phyloP scores from a whole-genome alignment of 2,797 vertebrate genomes.

The Brachyrhaphis roseni region DNA sequence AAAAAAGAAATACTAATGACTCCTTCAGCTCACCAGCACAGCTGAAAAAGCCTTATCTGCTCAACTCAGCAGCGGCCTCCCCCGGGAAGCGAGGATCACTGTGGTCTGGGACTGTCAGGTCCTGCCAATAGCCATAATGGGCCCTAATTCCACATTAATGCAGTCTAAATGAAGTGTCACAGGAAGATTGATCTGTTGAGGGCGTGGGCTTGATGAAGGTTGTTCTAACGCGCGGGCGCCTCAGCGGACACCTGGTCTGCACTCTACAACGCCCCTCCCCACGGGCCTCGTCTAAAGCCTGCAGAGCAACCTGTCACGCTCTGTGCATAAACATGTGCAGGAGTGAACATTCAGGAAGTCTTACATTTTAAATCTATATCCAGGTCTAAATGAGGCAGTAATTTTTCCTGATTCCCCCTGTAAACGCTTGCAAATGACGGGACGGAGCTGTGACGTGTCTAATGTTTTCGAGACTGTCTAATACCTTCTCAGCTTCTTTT shows the following conservation, averaged over 20 bases:
- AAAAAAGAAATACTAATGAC: conserved; percentile 63
- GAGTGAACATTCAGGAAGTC: conserved; percentile 29
- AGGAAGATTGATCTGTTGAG: conserved; percentile 92
- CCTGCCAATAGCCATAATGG: conserved; percentile 93
- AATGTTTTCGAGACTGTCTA: conserved; percentile 62
- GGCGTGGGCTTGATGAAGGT: conserved; percentile 85
- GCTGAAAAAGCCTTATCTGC: conserved; percentile 79
- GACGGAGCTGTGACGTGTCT: conserved; percentile 45
- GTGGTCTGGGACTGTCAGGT: conserved; percentile 85
- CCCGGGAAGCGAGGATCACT: conserved; percentile 79
- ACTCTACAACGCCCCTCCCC: conserved; percentile 72
- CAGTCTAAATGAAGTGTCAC: conserved; percentile 98
- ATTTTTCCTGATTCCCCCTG: conserved; percentile 44
- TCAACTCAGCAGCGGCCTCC: conserved; percentile 77
- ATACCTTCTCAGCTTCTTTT: conserved; percentile 61
- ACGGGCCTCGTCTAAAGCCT: conserved; percentile 74
- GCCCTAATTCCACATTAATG: conserved; percentile 96
- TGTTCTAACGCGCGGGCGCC: conserved; percentile 82
- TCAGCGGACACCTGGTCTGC: conserved; percentile 83
- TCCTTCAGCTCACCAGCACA: conserved; percentile 70
- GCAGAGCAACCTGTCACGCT: conserved; percentile 57
- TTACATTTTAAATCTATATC: conserved; percentile 37
- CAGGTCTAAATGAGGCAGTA: conserved; percentile 34
- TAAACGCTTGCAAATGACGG: conserved; percentile 58
- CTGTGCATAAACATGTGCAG: not conserved